These are phyloP conservation scores for Sphaeramia orbicularis DNA, from an alignment of 2,797 vertebrate species.

Conservation along the genomic window DNA sequence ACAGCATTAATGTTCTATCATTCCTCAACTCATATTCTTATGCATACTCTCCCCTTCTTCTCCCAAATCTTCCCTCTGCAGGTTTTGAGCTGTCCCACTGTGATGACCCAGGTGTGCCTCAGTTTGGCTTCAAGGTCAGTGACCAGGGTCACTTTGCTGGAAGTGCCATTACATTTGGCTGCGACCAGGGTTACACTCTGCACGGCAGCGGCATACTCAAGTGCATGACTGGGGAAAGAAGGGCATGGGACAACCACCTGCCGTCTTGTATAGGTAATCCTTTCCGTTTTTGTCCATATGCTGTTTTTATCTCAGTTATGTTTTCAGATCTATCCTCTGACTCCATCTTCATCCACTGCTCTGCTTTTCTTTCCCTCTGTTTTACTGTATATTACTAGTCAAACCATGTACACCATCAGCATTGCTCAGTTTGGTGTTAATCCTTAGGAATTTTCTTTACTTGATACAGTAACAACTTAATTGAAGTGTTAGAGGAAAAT, in stretches of 20 bases:
- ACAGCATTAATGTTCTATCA: not conserved
- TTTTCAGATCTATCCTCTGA: not conserved
- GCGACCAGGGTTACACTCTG: conserved; percentile 95
- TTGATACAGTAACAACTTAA: conserved; percentile 62
- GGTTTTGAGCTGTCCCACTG: conserved; percentile 98
- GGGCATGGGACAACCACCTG: conserved; percentile 94
- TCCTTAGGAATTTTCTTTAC: conserved; percentile 65
- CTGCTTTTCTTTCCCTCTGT: conserved; percentile 1
- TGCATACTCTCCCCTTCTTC: not conserved
- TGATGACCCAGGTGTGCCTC: conserved; percentile 95
- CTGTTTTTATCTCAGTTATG: conserved; percentile 4
- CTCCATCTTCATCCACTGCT: conserved; percentile 3
- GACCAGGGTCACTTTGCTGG: conserved; percentile 98
- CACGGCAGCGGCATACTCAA: conserved; percentile 93
- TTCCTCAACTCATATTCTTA: not conserved
- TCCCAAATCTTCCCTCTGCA: conserved; percentile 59
- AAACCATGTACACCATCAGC: conserved; percentile 31
- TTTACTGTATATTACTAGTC: conserved; percentile 52
- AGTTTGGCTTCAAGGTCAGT: conserved; percentile 97
- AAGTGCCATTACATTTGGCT: conserved; percentile 94
- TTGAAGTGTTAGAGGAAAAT: conserved; percentile 61
- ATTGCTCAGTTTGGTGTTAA: conserved; percentile 63
- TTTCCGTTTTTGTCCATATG: not conserved
- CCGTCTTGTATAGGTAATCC: conserved; percentile 95
- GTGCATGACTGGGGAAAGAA: conserved; percentile 97